A percentile compares a stretch with the other conserved stretches of the same genome.
These are phyloP conservation scores for Orycteropus afer DNA, from an alignment of 2,113 vertebrate genomes.

Conservation along the genomic window DNA sequence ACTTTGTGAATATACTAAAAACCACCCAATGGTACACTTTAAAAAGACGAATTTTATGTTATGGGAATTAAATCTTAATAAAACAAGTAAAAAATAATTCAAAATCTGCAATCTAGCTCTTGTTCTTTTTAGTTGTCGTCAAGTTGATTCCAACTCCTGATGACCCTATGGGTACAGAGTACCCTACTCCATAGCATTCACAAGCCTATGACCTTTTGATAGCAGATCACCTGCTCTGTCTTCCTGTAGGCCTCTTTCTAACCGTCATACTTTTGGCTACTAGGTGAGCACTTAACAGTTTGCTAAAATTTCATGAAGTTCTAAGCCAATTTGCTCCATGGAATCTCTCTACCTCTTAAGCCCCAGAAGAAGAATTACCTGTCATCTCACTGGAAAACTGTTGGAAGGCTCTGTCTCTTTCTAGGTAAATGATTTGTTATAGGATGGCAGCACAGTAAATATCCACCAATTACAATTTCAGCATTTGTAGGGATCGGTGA, in stretches of 20 bases:
- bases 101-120: not conserved
- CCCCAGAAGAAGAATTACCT: not conserved
- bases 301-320: not conserved
- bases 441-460: not conserved
- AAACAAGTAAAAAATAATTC: not conserved
- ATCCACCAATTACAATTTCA: not conserved
- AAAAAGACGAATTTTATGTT: slow-evolving; percentile 22
- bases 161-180: no score
- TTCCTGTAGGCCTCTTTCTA: not conserved
- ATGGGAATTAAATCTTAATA: not conserved
- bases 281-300: not conserved
- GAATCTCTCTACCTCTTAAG: not conserved
- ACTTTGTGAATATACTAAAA: slow-evolving; percentile 30
- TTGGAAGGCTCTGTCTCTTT: not conserved
- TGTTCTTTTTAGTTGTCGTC: no score
- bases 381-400: not conserved
- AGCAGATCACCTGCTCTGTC: not conserved
- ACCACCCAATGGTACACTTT: not conserved
- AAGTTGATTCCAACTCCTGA: no score
- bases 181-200: not conserved
- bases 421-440: slow-evolving; percentile 30
- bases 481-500: not conserved
- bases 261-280: not conserved
- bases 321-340: not conserved
- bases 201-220: not conserved